These are phyloP conservation scores for Balanococcus diminutus DNA, from an alignment of 2,888 invertebrate species.

Conservation along the genomic window DNA sequence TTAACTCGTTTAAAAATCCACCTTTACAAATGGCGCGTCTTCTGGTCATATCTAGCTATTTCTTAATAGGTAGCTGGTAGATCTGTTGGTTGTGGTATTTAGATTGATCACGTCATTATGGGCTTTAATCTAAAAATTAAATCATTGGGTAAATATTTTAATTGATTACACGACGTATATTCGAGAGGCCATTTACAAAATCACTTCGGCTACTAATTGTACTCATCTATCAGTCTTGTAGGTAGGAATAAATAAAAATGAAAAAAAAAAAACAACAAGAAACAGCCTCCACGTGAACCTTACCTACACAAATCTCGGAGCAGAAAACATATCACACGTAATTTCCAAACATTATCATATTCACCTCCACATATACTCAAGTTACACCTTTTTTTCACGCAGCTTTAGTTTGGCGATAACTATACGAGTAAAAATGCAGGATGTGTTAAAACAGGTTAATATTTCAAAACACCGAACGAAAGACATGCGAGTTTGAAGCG, in stretches of 20 bases:
- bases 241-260: neutral
- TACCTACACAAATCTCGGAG: no score
- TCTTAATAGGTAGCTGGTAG: neutral
- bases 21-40: neutral
- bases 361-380: neutral
- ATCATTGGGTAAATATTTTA: conserved; percentile 13
- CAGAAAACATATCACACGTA: neutral
- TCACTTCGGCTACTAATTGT: neutral
- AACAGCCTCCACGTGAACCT: neutral
- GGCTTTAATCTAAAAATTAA: neutral
- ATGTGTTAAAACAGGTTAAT: neutral
- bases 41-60: neutral
- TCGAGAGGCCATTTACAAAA: neutral
- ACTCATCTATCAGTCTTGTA: neutral
- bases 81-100: neutral
- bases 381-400: neutral
- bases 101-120: conserved; percentile 23
- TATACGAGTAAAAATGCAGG: neutral
- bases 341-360: neutral
- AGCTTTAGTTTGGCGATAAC: neutral
- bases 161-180: neutral
- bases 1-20: neutral
- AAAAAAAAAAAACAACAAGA: neutral
- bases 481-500: neutral
- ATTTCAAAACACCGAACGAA: neutral